A percentile compares a stretch with the other conserved stretches of the same genome.
Conservation (phyloP, 2,888 invertebrate genomes). For the Molorchus minor region DNA sequence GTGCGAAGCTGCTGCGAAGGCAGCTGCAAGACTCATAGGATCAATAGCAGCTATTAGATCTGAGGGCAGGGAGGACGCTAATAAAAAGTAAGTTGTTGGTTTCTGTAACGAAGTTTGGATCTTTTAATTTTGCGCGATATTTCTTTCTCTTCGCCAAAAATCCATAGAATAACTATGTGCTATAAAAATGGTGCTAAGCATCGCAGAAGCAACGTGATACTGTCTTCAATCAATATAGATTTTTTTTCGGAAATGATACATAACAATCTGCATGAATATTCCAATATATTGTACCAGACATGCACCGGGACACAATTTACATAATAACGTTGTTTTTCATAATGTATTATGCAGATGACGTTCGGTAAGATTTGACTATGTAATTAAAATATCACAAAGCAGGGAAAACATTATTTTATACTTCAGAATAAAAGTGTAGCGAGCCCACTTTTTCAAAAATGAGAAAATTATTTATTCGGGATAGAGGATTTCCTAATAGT, state of each 20-base stretch:
- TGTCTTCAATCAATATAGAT: not conserved
- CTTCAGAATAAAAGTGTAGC: no score
- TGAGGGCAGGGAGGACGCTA: constrained; percentile 26
- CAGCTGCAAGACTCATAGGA: constrained; percentile 54
- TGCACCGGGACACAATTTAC: constrained; percentile 5
- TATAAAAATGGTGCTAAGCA: no score
- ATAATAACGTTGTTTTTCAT: not conserved
- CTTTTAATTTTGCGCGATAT: not conserved
- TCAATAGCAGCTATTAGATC: constrained; percentile 48
- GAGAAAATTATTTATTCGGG: no score
- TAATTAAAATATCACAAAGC: no score
- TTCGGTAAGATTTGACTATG: not conserved
- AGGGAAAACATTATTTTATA: no score
- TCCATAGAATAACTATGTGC: no score
- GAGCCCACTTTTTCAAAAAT: no score
- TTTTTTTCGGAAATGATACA: not conserved
- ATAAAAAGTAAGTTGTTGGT: constrained; percentile 32
- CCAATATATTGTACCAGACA: constrained; percentile 7
- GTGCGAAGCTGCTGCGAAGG: constrained; percentile 59
- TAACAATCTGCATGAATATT: not conserved
- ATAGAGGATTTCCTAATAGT: no score
- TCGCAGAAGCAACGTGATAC: no score
- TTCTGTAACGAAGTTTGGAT: constrained; percentile 6
- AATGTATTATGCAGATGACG: not conserved
- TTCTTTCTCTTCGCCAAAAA: no score